A percentile compares a stretch with the other conserved stretches of the same genome.
These are phyloP conservation scores for Blastobasis lacticolella DNA, from an alignment of 2,888 invertebrate species.

Conservation along the genomic window DNA sequence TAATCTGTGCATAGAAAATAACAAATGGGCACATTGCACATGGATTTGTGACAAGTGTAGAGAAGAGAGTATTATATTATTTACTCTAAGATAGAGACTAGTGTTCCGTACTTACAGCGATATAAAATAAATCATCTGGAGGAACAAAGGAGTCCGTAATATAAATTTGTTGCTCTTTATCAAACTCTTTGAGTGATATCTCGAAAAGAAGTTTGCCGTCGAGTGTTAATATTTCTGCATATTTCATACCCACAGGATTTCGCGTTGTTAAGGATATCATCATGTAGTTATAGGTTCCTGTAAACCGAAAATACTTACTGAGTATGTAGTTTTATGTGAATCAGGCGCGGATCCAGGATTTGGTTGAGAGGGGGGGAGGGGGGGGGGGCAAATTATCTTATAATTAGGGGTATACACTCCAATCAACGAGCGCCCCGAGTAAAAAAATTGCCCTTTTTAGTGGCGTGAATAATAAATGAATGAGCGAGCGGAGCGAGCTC, in stretches of 20 bases:
- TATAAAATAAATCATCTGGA: conserved; percentile 78
- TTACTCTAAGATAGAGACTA: neutral
- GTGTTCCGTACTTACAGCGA: conserved; percentile 64
- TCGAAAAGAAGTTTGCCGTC: conserved; percentile 51
- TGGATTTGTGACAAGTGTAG: too few relatives aligned
- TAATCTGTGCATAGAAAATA: conserved; percentile 60
- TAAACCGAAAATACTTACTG: conserved; percentile 5
- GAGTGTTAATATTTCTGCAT: conserved; percentile 42
- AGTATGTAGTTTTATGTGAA: neutral
- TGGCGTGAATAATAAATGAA: too few relatives aligned
- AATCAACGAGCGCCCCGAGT: too few relatives aligned
- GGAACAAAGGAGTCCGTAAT: conserved; percentile 75
- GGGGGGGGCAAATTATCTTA: too few relatives aligned
- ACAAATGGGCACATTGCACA: neutral
- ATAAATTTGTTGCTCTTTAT: conserved; percentile 43
- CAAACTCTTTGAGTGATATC: conserved; percentile 37
- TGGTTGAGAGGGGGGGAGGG: too few relatives aligned
- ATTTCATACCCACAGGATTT: conserved; percentile 32
- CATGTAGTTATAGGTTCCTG: conserved; percentile 61
- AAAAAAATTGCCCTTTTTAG: too few relatives aligned
- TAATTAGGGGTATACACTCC: too few relatives aligned
- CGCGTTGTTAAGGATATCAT: conserved; percentile 38
- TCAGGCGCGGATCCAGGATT: too few relatives aligned
- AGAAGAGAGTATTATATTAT: too few relatives aligned
- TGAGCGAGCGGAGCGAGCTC: too few relatives aligned